Conservation (phyloP, 2,113 vertebrate species). For the Clinocottus analis region DNA sequence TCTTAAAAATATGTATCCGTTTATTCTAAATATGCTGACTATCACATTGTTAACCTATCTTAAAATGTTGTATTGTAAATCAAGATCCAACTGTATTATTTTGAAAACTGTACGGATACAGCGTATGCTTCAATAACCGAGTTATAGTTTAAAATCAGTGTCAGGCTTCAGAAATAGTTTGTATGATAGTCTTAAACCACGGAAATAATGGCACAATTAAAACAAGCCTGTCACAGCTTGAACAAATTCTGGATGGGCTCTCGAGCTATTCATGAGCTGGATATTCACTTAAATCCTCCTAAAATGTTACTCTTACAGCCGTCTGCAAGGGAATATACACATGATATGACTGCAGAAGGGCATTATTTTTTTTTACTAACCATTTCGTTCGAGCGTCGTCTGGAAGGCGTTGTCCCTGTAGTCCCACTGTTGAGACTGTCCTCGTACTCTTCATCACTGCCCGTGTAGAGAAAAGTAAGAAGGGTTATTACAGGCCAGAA, state of each 20-base stretch:
- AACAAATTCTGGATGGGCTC: not conserved
- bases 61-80: not conserved
- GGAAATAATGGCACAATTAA: not conserved
- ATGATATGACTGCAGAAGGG: not conserved
- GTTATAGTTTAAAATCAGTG: not conserved
- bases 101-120: not conserved
- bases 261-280: not conserved
- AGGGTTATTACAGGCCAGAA: slow-evolving; percentile 51
- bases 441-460: slow-evolving; percentile 71
- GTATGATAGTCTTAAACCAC: not conserved
- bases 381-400: slow-evolving; percentile 49
- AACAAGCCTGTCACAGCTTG: not conserved
- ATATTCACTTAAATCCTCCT: not conserved
- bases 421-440: slow-evolving; percentile 76
- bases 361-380: slow-evolving; percentile 52
- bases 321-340: not conserved
- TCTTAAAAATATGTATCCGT: not conserved
- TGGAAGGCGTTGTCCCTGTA: not conserved
- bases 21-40: not conserved
- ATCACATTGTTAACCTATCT: not conserved
- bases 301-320: not conserved
- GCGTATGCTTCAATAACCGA: not conserved
- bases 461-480: slow-evolving; percentile 64
- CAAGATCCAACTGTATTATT: not conserved
- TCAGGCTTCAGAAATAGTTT: not conserved